Evolutionary conservation across 1,140 invertebrate species (phyloP), one percentile per base, ranked within the genome.

Genomic region (Zaprionus lachaisei): DNA sequence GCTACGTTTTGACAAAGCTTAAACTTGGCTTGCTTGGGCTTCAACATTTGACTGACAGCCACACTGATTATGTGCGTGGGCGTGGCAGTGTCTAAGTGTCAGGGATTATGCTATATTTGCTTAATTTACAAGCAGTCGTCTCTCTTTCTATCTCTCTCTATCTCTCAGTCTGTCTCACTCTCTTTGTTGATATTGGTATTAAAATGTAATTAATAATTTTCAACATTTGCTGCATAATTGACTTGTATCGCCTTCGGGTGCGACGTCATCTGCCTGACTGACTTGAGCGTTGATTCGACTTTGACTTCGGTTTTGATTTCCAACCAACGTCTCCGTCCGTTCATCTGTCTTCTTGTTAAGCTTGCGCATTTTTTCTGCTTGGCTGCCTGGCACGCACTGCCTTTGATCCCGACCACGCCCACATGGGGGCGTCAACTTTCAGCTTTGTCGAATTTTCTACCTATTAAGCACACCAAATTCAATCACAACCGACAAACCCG

Each of bases 391-490:
- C 76, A 81, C 72, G 64, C 85, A 66, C 67, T 49, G 51, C 24
- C 81, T 83, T 80, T 80, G 81, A 84, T 67, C 51, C 74, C 54
- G 47, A 17, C 51, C 65, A 28, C n/a, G 49, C 28, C 49, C 62
- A 54, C 20, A 44, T 56, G 44, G 54, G 1, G 61, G 71, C 72
- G 63, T 64, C 72, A 76, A 76, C 61, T 79, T 60, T 57, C 31
- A 47, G 73, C 83, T 90, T 78, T 91, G 79, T 83, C 80, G 70
- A 82, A 90, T 91, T 91, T 90, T 91, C 86, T 91, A 90, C 83
- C 82, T 86, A 90, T 90, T 90, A 86, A 57, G 74, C 86, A 90
- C 82, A 86, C 91, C 82, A 90, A 90, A 91, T 90, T 90, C 86
- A 91, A 90, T 90, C 86, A 83, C 79, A 81, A 68, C 69, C 61